These are phyloP conservation scores for Procavia capensis DNA, from an alignment of 2,113 vertebrate species.

Conservation along the genomic window DNA sequence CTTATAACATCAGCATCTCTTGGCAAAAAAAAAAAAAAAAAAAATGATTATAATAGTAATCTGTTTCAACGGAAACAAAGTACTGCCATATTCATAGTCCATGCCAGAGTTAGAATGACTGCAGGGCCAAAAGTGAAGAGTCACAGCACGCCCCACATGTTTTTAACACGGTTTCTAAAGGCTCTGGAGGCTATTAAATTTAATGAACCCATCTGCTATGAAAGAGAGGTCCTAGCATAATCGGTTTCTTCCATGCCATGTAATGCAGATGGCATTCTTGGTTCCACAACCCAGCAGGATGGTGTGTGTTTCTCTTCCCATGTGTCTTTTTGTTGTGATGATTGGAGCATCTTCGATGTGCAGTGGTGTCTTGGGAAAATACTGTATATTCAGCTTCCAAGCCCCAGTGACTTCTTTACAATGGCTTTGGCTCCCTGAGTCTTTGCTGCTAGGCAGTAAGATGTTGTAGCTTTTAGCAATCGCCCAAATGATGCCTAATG, in stretches of 20 bases:
- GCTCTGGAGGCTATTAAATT: conserved; percentile 94
- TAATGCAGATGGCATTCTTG: conserved; percentile 89
- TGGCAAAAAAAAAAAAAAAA: conserved; percentile 72
- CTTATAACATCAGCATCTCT: conserved; percentile 80
- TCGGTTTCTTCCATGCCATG: conserved; percentile 89
- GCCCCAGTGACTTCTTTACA: conserved; percentile 69
- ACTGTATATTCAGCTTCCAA: conserved; percentile 77
- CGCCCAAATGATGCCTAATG: conserved; percentile 76
- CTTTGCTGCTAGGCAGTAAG: conserved; percentile 81
- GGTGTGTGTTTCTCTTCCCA: conserved; percentile 82
- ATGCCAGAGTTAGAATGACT: conserved; percentile 89
- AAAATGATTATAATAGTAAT: conserved; percentile 86
- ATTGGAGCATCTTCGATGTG: conserved; percentile 85
- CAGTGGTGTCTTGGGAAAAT: conserved; percentile 82
- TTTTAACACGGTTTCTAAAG: conserved; percentile 91
- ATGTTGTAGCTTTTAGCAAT: conserved; percentile 79
- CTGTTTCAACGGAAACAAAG: conserved; percentile 89
- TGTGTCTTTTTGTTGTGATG: conserved; percentile 80
- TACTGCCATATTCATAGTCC: conserved; percentile 90
- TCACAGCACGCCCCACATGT: conserved; percentile 92
- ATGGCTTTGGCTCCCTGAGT: conserved; percentile 74
- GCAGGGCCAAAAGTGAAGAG: conserved; percentile 89
- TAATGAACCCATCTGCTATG: conserved; percentile 95
- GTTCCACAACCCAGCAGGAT: conserved; percentile 85
- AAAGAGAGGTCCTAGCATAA: conserved; percentile 89